phyloP scores from a whole-genome alignment of 1,140 invertebrate species.

The Drosophila neocordata region DNA sequence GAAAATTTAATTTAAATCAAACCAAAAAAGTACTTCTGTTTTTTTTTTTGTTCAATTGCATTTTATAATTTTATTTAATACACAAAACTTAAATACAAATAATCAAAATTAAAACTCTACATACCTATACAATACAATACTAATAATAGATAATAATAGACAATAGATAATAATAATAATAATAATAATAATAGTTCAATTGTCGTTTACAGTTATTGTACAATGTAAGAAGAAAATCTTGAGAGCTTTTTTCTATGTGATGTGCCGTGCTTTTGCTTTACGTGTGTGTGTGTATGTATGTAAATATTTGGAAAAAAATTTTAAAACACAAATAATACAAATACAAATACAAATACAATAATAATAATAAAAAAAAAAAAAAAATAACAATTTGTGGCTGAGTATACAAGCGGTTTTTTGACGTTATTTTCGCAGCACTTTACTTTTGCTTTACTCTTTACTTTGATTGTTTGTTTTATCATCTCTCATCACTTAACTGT shows the following conservation, averaged over 20 bases:
- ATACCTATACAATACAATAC: conserved; percentile 80
- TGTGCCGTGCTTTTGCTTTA: conserved; percentile 34
- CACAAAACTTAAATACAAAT: conserved; percentile 76
- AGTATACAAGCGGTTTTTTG: conserved; percentile 66
- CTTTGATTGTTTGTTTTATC: conserved; percentile 47
- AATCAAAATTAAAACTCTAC: conserved; percentile 80
- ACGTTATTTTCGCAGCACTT: conserved; percentile 31
- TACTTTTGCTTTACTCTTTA: conserved; percentile 42
- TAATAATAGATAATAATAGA: conserved; percentile 70
- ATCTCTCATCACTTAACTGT: conserved; percentile 71
- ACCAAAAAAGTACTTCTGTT: conserved; percentile 46
- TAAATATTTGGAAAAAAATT: conserved; percentile 54
- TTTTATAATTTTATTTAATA: conserved; percentile 76
- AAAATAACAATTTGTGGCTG: conserved; percentile 68
- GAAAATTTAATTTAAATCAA: conserved; percentile 13
- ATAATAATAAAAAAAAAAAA: conserved; percentile 37
- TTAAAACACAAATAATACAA: conserved; percentile 68
- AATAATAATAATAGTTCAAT: conserved; percentile 76
- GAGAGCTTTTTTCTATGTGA: conserved; percentile 19
- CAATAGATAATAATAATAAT: conserved; percentile 62
- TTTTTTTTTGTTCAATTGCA: conserved; percentile 57
- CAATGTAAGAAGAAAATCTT: conserved; percentile 60
- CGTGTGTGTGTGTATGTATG: conserved; percentile 59
- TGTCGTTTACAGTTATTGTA: conserved; percentile 79
- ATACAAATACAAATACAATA: conserved; percentile 36